Base-by-base conservation (phyloP, 2,113 vertebrate genomes). In the Microcebus murinus region DNA sequence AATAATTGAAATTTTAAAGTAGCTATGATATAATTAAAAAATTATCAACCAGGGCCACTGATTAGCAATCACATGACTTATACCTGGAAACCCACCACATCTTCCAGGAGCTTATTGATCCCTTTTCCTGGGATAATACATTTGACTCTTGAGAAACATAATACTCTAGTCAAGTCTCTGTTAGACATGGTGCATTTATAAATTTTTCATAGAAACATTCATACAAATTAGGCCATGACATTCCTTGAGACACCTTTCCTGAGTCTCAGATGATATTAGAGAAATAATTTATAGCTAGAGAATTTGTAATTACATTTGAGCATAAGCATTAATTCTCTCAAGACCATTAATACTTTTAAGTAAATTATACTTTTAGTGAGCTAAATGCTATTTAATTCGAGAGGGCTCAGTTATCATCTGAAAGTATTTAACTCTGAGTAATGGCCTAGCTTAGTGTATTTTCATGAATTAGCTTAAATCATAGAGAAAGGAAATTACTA, bases 331-430 rank as follows among this genome's bases (percentile, higher is more conserved):
- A 79, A 97, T 94, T 91, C 45, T 82, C 52, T 95, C n/a, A 86
- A 79, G 27, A 70, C 14, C 21, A 86, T 91, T 93, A 96, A 77
- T 88, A 86, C 23, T 86, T 86, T 91, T 77, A 88, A 81, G 39
- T 91, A 91, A 96, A 88, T 93, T 84, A 42, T 20, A 55, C 57
- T 73, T 59, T 94, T 92, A 96, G 27, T 70, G 12, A 97, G 21
- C 10, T 82, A 95, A 95, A 67, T 87, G 11, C 21, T 48, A 67
- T 65, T 93, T 89, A 83, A 96, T 83, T 96, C 67, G 55, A 92
- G 74, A 92, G 91, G 8, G 25, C 29, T 89, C 42, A 42, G 39
- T 67, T 92, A 80, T 70, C 34, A 73, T 94, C 48, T 95, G 82
- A 80, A 76, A 83, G 65, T 80, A 87, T 57, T 92, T 90, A 95